Evolutionary conservation across 2,888 invertebrate genomes (phyloP), one percentile per base, ranked within the genome.

Genomic region (Eupithecia tripunctaria): DNA sequence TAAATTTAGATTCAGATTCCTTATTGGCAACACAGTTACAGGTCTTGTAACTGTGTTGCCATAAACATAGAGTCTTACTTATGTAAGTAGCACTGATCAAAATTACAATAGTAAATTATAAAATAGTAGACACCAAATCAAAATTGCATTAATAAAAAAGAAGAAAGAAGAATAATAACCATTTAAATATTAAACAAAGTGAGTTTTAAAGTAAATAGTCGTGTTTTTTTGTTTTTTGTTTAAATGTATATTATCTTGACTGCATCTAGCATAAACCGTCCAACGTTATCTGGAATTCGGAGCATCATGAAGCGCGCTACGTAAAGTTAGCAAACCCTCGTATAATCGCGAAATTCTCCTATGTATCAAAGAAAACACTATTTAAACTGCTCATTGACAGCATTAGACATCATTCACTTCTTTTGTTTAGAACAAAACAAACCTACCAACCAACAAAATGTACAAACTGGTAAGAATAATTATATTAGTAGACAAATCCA

Each of bases 271-370:
- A 86, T 88, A 68, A 70, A 63, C 51, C 21, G 47, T 77, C 70
- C 73, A 85, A 88, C 87, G 82, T 86, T 88, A 90, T 90, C 88
- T 91, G 88, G 89, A 90, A 94, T 92, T 91, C 88, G 86, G 90
- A 88, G 87, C 90, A 89, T 82, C 80, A 78, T 79, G 82, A 82
- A 79, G 80, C 81, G 81, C 80, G 75, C 81, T 81, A 84, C 77
- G 84, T 76, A 72, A 83, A 85, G 87, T 90, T 88, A 84, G 86
- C 89, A 87, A 87, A 89, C 83, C 84, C 85, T 85, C 85, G 84
- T 85, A 84, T 76, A 81, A 84, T 85, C 85, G 82, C 82, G 89
- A 90, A 89, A 90, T 84, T 85, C 80, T 85, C 82, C 84, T 80
- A 82, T 80, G 84, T 78, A 78, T 77, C 75, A 78, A 81, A 74